These are phyloP conservation scores for Pelochelys cantorii DNA, from an alignment of 2,797 vertebrate species.

Conservation along the genomic window DNA sequence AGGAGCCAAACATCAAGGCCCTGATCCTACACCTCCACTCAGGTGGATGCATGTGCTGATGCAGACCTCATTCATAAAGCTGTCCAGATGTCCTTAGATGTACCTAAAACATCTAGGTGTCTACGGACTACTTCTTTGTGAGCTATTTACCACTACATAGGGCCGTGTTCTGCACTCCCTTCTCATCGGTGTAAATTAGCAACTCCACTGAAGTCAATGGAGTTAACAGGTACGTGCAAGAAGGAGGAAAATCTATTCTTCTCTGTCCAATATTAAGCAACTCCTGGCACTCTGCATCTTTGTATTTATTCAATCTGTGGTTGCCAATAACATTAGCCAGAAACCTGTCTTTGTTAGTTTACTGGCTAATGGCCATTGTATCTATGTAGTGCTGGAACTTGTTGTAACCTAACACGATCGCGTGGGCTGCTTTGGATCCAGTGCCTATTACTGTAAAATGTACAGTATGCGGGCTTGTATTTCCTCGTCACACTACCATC, in stretches of 20 bases:
- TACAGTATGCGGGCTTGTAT: background rate
- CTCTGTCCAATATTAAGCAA: background rate
- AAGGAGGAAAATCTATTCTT: slow-evolving; percentile 13
- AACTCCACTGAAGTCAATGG: background rate
- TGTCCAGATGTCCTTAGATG: accelerated
- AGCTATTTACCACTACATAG: background rate
- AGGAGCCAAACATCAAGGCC: background rate
- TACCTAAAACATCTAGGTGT: background rate
- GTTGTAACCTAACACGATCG: background rate
- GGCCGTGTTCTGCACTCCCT: background rate
- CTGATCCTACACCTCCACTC: background rate
- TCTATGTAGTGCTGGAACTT: background rate
- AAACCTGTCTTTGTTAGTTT: slow-evolving; percentile 49
- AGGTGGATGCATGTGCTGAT: background rate
- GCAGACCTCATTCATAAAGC: background rate
- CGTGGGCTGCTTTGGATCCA: slow-evolving; percentile 20
- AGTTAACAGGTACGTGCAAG: background rate
- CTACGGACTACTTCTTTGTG: background rate
- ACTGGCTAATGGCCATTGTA: slow-evolving; percentile 1
- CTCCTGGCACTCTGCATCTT: background rate
- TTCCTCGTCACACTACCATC: background rate
- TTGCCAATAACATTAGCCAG: slow-evolving; percentile 62
- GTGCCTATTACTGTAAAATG: background rate
- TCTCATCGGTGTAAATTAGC: background rate
- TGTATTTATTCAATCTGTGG: slow-evolving; percentile 50